These are phyloP conservation scores for Acridotheres tristis DNA, from an alignment of 2,797 vertebrate species.

Conservation along the genomic window DNA sequence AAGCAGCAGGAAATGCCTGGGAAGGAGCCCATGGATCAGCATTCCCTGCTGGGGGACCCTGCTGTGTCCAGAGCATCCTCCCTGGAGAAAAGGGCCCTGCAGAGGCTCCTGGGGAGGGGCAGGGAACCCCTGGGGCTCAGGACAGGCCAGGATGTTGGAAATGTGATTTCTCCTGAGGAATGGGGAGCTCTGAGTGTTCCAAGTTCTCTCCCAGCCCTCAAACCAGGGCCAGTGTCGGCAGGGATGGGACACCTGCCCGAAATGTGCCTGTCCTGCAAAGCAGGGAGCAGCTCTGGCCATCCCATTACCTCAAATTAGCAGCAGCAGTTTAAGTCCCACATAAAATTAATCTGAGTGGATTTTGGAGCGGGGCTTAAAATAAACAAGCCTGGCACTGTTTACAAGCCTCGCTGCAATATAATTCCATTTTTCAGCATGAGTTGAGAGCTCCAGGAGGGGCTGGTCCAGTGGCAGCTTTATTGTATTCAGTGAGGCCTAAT, in stretches of 20 bases:
- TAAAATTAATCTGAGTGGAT: conserved; percentile 54
- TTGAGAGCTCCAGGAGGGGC: background rate
- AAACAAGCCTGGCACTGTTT: conserved; percentile 46
- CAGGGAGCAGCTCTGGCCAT: background rate
- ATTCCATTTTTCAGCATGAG: conserved; percentile 24
- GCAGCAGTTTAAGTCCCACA: background rate
- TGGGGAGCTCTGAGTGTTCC: background rate
- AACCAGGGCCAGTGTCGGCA: fast-evolving
- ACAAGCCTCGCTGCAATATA: conserved; percentile 19
- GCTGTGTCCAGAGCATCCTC: background rate
- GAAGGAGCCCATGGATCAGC: background rate
- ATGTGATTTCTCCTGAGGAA: background rate
- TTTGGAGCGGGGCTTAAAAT: background rate
- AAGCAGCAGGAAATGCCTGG: background rate
- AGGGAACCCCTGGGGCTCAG: background rate
- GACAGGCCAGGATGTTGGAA: background rate
- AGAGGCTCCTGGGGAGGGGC: background rate
- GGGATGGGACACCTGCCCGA: fast-evolving
- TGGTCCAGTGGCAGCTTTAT: conserved; percentile 14
- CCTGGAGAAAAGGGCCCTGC: background rate
- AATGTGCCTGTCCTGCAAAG: background rate
- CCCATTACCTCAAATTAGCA: conserved; percentile 6
- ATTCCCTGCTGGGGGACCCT: background rate
- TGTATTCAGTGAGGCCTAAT: background rate
- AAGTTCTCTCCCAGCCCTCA: background rate